A percentile compares a stretch with the other conserved stretches of the same genome.
These are phyloP conservation scores for Epizoanthus scotinus DNA, from an alignment of 92 coral and sea anemone species.

Conservation along the genomic window DNA sequence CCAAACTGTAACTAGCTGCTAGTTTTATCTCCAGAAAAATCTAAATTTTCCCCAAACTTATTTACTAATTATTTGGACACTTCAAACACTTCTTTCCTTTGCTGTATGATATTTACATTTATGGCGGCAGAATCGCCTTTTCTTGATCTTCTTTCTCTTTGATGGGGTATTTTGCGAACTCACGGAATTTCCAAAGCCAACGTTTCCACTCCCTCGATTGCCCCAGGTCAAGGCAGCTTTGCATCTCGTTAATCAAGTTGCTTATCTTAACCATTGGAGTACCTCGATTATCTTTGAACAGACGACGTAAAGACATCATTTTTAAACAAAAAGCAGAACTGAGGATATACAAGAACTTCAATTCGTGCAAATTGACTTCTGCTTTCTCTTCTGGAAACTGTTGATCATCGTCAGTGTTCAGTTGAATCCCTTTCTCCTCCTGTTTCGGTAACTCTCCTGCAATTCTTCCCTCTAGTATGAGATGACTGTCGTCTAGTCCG, in stretches of 20 bases:
- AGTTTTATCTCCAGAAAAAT: no score
- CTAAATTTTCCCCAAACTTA: no score
- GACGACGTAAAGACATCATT: not conserved
- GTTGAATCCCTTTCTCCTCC: not conserved
- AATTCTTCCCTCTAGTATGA: not conserved
- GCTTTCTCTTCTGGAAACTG: slow-evolving; percentile 3
- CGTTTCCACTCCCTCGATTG: not conserved
- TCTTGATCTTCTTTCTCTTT: not conserved
- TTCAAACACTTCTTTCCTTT: not conserved
- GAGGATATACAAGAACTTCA: not conserved
- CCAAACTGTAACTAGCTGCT: no score
- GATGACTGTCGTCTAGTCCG: not conserved
- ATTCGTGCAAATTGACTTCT: not conserved
- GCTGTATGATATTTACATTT: not conserved
- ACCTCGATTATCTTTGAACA: not conserved
- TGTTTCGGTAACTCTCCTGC: not conserved
- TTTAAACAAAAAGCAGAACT: not conserved
- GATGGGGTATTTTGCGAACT: not conserved
- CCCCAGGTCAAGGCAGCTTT: not conserved
- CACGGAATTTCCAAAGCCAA: no score
- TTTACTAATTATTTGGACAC: not conserved
- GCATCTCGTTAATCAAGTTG: not conserved
- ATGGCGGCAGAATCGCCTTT: no score
- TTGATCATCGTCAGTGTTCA: slow-evolving; percentile 4
- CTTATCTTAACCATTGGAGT: not conserved